A percentile compares a stretch with the other conserved stretches of the same genome.
These are phyloP conservation scores for Epicauta chinensis DNA, from an alignment of 1,140 invertebrate genomes.

Conservation along the genomic window DNA sequence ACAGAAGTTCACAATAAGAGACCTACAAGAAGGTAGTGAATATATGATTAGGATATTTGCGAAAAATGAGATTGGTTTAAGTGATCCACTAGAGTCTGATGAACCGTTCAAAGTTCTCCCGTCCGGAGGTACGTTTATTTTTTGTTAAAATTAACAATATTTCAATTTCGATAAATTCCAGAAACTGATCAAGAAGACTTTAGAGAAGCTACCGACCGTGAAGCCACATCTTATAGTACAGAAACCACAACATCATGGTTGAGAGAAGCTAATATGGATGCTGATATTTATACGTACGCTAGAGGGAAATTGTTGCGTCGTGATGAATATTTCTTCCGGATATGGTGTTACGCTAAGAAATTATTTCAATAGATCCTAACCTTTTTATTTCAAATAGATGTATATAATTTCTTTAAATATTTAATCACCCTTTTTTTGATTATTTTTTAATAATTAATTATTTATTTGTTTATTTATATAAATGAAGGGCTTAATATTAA, in stretches of 20 bases:
- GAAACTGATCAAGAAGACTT: constrained; percentile 46
- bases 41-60: constrained; percentile 89
- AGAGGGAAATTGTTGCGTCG: constrained; percentile 70
- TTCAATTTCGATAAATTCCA: constrained; percentile 18
- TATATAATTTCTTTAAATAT: constrained; percentile 11
- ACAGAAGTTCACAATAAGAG: constrained; percentile 77
- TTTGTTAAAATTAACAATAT: background rate
- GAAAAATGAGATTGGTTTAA: constrained; percentile 90
- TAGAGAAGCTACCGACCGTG: constrained; percentile 55
- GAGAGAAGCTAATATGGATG: constrained; percentile 85
- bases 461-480: constrained; percentile 17
- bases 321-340: constrained; percentile 92
- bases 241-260: constrained; percentile 92
- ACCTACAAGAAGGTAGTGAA: constrained; percentile 82
- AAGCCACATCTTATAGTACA: constrained; percentile 75
- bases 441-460: constrained; percentile 18
- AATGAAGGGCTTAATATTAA: constrained; percentile 5
- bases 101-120: constrained; percentile 83
- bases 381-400: constrained; percentile 11
- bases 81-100: constrained; percentile 89
- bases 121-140: constrained; percentile 59
- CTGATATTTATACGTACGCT: constrained; percentile 83
- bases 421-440: constrained; percentile 8
- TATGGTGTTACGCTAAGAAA: constrained; percentile 80
- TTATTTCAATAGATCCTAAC: constrained; percentile 61